Conservation (phyloP, 2,113 vertebrate species). For the Trachemys scripta region DNA sequence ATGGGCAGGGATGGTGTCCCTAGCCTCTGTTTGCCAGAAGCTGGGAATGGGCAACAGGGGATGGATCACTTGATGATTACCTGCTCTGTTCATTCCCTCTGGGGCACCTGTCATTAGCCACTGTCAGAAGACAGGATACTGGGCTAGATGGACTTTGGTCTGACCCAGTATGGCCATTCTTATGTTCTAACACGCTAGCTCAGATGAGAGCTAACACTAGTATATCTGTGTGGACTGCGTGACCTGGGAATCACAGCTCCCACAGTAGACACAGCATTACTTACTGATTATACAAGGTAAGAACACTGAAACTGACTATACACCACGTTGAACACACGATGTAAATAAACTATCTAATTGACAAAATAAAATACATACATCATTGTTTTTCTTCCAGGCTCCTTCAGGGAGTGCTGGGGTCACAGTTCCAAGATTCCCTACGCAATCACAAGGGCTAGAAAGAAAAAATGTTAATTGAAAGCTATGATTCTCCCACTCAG, state of each 20-base stretch:
- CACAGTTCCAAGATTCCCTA: neutral
- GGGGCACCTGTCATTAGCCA: no score
- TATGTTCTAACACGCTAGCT: neutral
- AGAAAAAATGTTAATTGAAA: neutral
- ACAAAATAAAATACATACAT: neutral
- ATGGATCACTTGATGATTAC: no score
- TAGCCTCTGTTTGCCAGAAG: no score
- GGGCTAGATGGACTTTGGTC: no score
- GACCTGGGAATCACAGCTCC: neutral
- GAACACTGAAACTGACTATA: rapidly evolving
- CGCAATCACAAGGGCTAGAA: neutral
- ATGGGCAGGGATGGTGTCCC: no score
- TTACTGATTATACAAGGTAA: neutral
- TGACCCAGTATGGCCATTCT: no score
- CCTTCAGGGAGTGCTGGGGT: neutral
- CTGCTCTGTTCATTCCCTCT: no score
- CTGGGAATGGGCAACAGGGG: no score
- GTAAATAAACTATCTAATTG: neutral
- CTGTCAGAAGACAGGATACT: no score
- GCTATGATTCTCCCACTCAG: rapidly evolving
- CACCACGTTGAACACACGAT: neutral
- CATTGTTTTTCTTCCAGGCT: neutral
- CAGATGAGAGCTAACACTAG: neutral
- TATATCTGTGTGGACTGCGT: neutral
- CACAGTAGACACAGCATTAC: neutral